These are phyloP conservation scores for Dendroctonus ponderosae DNA, from an alignment of 1,140 invertebrate species.

Conservation along the genomic window DNA sequence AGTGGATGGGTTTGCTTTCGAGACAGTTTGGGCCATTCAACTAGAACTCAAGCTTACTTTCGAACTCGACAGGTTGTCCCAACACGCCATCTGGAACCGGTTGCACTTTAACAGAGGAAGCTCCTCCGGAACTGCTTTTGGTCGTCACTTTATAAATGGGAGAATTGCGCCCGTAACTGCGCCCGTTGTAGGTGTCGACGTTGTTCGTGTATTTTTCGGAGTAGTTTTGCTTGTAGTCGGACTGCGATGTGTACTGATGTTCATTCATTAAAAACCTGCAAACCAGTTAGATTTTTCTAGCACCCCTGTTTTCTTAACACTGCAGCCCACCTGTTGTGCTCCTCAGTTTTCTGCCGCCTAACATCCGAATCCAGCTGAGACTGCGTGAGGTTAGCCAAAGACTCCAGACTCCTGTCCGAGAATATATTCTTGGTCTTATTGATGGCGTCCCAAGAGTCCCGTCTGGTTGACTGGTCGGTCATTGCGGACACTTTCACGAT, in stretches of 20 bases:
- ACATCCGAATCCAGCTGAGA: constrained; percentile 55
- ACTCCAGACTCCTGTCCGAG: constrained; percentile 65
- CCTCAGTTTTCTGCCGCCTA: constrained; percentile 38
- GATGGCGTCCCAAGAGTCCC: constrained; percentile 78
- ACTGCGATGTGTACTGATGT: constrained; percentile 43
- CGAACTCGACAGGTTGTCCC: constrained; percentile 90
- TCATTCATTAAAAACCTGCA: constrained; percentile 22
- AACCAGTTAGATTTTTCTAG: not conserved
- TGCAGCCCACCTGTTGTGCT: constrained; percentile 33
- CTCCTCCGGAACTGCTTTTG: constrained; percentile 50
- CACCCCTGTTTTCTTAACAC: not conserved
- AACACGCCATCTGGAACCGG: constrained; percentile 81
- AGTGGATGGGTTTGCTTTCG: too few species aligned
- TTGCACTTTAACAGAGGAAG: constrained; percentile 80
- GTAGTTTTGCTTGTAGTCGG: constrained; percentile 42
- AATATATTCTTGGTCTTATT: constrained; percentile 75
- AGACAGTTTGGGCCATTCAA: too few species aligned
- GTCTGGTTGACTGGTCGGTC: constrained; percentile 59
- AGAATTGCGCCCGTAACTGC: constrained; percentile 37
- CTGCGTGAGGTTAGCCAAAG: constrained; percentile 65
- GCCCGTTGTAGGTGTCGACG: constrained; percentile 37
- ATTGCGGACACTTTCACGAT: constrained; percentile 69
- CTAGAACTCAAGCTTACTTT: constrained; percentile 68
- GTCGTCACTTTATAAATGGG: constrained; percentile 20
- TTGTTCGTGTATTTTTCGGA: constrained; percentile 39